phyloP scores from a whole-genome alignment of 23 tunicate genomes.

The Clavelina lepadiformis region DNA sequence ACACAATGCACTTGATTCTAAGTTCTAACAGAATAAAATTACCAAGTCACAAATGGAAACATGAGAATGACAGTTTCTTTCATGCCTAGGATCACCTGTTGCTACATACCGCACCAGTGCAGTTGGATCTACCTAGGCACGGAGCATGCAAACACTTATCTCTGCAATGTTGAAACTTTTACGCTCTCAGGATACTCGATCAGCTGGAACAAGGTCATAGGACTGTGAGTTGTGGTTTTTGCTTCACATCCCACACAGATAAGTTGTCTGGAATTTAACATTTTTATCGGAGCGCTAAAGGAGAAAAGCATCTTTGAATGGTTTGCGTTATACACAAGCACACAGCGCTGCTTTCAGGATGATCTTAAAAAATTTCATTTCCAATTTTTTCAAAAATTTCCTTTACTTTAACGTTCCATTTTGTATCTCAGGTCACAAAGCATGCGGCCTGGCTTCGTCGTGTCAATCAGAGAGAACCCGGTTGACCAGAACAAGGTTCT shows the following conservation, averaged over 20 bases:
- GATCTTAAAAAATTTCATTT: too few relatives aligned
- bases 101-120: conserved; percentile 59
- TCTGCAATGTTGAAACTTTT: conserved; percentile 68
- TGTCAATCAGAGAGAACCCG: conserved; percentile 64
- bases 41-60: background rate
- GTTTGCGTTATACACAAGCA: too few relatives aligned
- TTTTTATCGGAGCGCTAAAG: too few relatives aligned
- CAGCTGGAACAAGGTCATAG: conserved; percentile 89
- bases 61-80: background rate
- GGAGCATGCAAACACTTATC: conserved; percentile 62
- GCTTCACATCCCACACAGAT: too few relatives aligned
- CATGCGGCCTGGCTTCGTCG: conserved; percentile 77
- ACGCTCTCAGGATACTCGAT: conserved; percentile 77
- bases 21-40: too few relatives aligned
- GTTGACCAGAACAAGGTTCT: conserved; percentile 54
- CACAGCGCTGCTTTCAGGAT: too few relatives aligned
- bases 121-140: conserved; percentile 85
- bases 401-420: too few relatives aligned
- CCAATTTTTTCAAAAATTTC: too few relatives aligned
- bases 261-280: too few relatives aligned
- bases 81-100: conserved; percentile 38
- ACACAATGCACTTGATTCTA: too few relatives aligned
- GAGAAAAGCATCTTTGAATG: too few relatives aligned
- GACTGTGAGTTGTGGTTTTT: conserved; percentile 50
- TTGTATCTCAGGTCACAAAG: conserved; percentile 47